These are phyloP conservation scores for Cyclophora punctaria DNA, from an alignment of 2,888 invertebrate genomes.

Conservation along the genomic window DNA sequence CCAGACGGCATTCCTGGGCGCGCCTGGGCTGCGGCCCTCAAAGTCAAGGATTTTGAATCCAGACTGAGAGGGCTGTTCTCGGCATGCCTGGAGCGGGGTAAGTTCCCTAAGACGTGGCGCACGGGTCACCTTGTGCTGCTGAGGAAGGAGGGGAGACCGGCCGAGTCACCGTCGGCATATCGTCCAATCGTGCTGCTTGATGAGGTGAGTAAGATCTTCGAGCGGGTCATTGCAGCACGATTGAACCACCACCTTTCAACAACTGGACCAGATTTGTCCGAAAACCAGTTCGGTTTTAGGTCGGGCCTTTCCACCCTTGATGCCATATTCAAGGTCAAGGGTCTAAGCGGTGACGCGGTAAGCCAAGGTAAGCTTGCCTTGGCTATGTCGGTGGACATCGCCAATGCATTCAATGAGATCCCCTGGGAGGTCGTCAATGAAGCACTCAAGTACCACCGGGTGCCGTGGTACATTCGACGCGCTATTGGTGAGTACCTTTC, in stretches of 20 bases:
- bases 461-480: background rate
- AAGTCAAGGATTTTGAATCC: background rate
- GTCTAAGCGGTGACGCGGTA: too few species aligned
- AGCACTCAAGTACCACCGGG: background rate
- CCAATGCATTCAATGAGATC: background rate
- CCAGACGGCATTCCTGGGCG: conserved; percentile 71
- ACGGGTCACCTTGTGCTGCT: conserved; percentile 6
- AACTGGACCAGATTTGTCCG: background rate
- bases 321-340: background rate
- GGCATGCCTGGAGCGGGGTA: conserved; percentile 4
- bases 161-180: conserved; percentile 6
- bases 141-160: conserved; percentile 2
- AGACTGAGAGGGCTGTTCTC: background rate
- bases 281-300: background rate
- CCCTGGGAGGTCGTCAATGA: background rate
- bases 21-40: conserved; percentile 45
- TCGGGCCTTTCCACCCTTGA: background rate
- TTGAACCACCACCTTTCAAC: background rate
- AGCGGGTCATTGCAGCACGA: background rate
- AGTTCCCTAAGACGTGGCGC: conserved; percentile 1
- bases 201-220: conserved; percentile 6
- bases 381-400: background rate
- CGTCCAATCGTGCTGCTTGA: conserved; percentile 11
- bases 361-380: background rate
- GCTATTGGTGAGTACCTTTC: background rate